Evolutionary conservation across 1,140 invertebrate species (phyloP), one percentile per base, ranked within the genome.

Genomic region (Lepidurus arcticus): DNA sequence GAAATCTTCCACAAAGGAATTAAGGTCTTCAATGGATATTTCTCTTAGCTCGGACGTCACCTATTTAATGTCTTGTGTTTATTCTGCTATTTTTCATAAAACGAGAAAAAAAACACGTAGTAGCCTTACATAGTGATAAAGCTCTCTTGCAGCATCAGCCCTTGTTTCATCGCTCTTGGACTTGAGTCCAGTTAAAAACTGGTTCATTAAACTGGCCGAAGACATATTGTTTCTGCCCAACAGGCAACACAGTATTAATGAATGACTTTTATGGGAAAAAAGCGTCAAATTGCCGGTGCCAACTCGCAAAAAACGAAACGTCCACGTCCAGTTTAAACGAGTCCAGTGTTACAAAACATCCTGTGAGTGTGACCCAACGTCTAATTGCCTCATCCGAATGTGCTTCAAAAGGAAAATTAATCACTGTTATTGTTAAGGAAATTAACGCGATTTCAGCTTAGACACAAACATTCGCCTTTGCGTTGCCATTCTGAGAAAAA

Each of bases 1-100:
- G 83, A 98, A 97, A 79, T 96, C 93, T 84, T 98, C 96, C 85
- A 98, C 91, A 84, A 98, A 98, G 42, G 89, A 86, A 24, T 91
- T 92, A 76, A 97, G 89, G 83, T 97, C 94, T 83, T 98, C 96
- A 74, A 92, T 89, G n/a, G 94, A 92, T 47, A 94, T 92, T 86
- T 98, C 96, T 13, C 94, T 89, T 16, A 98, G 85, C 82, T 98
- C 96, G 8, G 93, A 95, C 83, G 93, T 94, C 1, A 86, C 84
- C 85, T 86, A 74, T 7, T 42, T 16, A 44, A 9, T 80, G 44
- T 21, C 42, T 8, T 21, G 5, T 16, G 13, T n/a, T 16, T 78
- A 9, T 53, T 42, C 13, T 42, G 9, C 78, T 10, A 4, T 8
- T 43, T 21, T 73, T 43, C 73, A 34, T 77, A 43, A 77, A 21